phyloP scores from a whole-genome alignment of 2,113 vertebrate genomes.

The Tetrao urogallus region DNA sequence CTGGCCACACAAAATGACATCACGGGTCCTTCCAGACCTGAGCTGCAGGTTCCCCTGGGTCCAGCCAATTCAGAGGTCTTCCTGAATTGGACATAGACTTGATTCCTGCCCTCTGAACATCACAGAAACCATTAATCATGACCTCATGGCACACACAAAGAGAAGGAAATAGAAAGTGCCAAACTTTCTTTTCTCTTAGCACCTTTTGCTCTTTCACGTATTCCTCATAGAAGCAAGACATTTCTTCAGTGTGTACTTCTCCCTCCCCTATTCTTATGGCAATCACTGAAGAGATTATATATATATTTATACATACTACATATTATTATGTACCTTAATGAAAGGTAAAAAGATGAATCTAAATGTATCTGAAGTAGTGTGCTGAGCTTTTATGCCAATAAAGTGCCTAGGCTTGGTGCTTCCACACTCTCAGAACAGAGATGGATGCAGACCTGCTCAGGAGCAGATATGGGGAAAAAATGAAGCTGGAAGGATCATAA shows the following conservation, averaged over 20 bases:
- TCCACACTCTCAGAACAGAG: not conserved
- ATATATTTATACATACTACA: not conserved
- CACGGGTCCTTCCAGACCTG: constrained; percentile 13
- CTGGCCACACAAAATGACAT: constrained; percentile 14
- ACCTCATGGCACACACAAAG: constrained; percentile 4
- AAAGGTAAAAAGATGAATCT: not conserved
- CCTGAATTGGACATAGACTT: not conserved
- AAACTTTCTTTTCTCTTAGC: not conserved
- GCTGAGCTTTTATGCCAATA: not conserved
- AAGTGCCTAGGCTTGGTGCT: not conserved
- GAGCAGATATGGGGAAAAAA: not conserved
- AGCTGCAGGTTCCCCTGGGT: not conserved
- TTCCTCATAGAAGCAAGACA: not conserved
- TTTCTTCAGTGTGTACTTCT: not conserved
- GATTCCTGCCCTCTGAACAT: constrained; percentile 51
- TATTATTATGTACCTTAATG: not conserved
- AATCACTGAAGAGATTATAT: not conserved
- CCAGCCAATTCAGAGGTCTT: constrained; percentile 2
- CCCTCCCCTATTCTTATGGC: not conserved
- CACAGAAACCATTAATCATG: constrained; percentile 48
- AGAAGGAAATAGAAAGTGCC: not conserved
- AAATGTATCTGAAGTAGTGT: not conserved
- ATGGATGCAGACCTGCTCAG: not conserved
- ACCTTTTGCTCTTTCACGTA: not conserved
- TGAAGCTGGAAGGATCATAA: not conserved